Base-by-base conservation (phyloP, 2,797 vertebrate genomes). In the Aldrovandia affinis region DNA sequence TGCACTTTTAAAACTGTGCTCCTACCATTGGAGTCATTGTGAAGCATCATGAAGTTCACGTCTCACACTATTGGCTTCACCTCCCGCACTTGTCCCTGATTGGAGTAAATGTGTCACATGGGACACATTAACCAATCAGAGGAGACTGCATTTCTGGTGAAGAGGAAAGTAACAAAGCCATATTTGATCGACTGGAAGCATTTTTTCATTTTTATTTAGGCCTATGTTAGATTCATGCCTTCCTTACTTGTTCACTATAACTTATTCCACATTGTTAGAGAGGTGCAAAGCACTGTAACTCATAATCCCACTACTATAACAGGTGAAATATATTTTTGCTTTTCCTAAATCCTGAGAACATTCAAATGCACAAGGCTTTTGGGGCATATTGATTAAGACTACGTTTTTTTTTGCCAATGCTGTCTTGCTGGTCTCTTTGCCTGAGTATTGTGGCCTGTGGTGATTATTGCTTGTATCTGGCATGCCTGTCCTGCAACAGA, bases 401-500 rank as follows among this genome's bases (percentile, higher is more conserved):
- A 9, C 50, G 54, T 78, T 22, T 57, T 4, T 2, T 57, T 20
- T 84, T 44, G 65, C 5, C 22, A 1, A 20, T 47, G 55, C 30
- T 61, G 61, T 57, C 22, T 18, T 57, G 61, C 73, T 57, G 52
- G 20, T 50, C 9, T 42, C n/a, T 30, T 78, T 30, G 52, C 57
- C 81, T 65, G n/a, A 2, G 33, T 55, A 9, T 80, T 55, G 50
- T 33, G 57, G 36, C 12, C 50, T 47, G 9, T 81, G 68, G 22
- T 65, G 3, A 44, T 22, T 47, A 39, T 78, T 50, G 47, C 83
- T 83, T 63, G 33, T 75, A 55, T 55, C 36, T 82, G 54, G 73
- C 80, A 84, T 86, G 61, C 65, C 70, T 84, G 83, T 68, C 44
- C 65, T 78, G 20, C 73, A 36, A 59, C 65, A 65, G 28, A 81